Conservation (phyloP, 2,888 invertebrate species). For the Cremastinae sp. region DNA sequence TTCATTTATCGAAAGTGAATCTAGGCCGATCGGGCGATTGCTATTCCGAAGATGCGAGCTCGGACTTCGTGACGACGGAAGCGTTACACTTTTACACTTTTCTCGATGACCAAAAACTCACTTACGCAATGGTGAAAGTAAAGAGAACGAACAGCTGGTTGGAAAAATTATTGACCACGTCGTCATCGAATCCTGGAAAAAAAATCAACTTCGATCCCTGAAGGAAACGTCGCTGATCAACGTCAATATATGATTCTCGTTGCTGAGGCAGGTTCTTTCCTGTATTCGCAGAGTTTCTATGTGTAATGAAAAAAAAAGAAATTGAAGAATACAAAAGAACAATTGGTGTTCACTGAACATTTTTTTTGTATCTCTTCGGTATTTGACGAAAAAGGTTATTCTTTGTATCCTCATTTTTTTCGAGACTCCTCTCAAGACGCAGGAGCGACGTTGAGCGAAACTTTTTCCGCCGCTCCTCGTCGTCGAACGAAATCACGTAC, state of each 20-base stretch:
- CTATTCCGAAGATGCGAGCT: slow-evolving; percentile 62
- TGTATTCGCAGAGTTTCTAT: no score
- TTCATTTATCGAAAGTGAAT: slow-evolving; percentile 61
- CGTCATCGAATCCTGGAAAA: background rate
- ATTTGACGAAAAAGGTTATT: slow-evolving; percentile 52
- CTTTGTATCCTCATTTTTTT: slow-evolving; percentile 59
- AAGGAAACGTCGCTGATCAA: background rate
- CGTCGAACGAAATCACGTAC: slow-evolving; percentile 67
- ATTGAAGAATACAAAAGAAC: no score
- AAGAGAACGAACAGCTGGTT: slow-evolving; percentile 35
- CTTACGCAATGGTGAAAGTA: slow-evolving; percentile 76
- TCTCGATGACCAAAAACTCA: slow-evolving; percentile 64
- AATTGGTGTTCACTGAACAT: no score
- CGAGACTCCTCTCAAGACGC: slow-evolving; percentile 31
- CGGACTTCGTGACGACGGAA: slow-evolving; percentile 70
- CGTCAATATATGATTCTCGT: background rate
- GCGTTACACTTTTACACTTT: slow-evolving; percentile 71
- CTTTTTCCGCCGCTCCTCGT: slow-evolving; percentile 66
- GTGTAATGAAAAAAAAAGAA: background rate
- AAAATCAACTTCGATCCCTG: slow-evolving; percentile 6
- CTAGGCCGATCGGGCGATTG: slow-evolving; percentile 56
- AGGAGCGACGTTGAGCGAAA: slow-evolving; percentile 65
- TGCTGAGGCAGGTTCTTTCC: no score
- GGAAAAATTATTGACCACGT: slow-evolving; percentile 69
- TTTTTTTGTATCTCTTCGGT: no score